These are phyloP conservation scores for Meiosimyza platycephala DNA, from an alignment of 2,888 invertebrate genomes.

Conservation along the genomic window DNA sequence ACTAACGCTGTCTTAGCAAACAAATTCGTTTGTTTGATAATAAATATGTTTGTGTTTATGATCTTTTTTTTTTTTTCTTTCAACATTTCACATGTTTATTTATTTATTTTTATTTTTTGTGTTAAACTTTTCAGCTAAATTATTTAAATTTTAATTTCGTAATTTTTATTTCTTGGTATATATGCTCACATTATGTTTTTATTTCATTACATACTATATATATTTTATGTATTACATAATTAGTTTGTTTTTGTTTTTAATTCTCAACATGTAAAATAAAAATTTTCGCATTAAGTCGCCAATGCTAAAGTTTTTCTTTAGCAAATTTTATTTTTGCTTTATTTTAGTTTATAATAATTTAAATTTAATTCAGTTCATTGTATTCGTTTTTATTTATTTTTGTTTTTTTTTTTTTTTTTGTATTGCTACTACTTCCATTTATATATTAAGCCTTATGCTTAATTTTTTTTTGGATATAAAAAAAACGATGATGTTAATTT, in stretches of 20 bases:
- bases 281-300: slow-evolving; percentile 11
- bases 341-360: slow-evolving; percentile 33
- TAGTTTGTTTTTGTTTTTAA: slow-evolving; percentile 27
- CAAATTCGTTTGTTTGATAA: slow-evolving; percentile 25
- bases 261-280: slow-evolving; percentile 20
- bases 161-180: slow-evolving; percentile 32
- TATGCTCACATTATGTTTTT: slow-evolving; percentile 40
- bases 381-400: slow-evolving; percentile 46
- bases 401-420: slow-evolving; percentile 45
- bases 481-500: slow-evolving; percentile 25
- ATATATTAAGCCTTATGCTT: slow-evolving; percentile 36
- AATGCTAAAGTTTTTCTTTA: slow-evolving; percentile 22
- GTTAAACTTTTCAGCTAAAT: slow-evolving; percentile 32
- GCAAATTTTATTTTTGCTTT: background rate
- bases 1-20: slow-evolving; percentile 33
- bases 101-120: slow-evolving; percentile 31
- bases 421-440: slow-evolving; percentile 31
- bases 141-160: slow-evolving; percentile 20
- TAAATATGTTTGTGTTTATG: slow-evolving; percentile 18
- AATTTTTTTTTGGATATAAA: slow-evolving; percentile 6
- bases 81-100: slow-evolving; percentile 34
- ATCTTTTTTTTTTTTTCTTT: slow-evolving; percentile 20
- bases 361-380: slow-evolving; percentile 47
- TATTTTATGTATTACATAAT: slow-evolving; percentile 36
- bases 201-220: slow-evolving; percentile 33